These are phyloP conservation scores for Oreotragus oreotragus DNA, from an alignment of 2,113 vertebrate species.

Conservation along the genomic window DNA sequence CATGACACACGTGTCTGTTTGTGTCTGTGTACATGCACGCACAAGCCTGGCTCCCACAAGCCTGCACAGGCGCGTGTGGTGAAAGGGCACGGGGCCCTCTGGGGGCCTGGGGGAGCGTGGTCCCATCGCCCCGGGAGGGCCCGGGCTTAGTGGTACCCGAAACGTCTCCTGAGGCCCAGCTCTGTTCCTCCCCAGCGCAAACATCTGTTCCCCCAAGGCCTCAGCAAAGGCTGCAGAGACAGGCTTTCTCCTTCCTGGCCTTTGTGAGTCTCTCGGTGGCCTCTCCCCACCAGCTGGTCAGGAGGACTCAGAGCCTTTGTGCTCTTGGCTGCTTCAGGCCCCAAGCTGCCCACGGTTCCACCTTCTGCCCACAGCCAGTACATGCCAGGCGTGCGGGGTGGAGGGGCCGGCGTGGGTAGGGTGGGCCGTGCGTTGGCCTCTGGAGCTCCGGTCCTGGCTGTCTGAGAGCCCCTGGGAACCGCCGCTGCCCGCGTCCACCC, in stretches of 20 bases:
- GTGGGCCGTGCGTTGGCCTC: rapidly evolving
- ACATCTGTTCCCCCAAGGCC: background rate
- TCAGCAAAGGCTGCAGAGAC: background rate
- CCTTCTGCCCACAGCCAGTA: background rate
- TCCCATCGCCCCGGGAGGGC: background rate
- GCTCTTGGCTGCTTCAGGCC: background rate
- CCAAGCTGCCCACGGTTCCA: rapidly evolving
- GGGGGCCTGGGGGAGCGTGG: background rate
- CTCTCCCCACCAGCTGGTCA: background rate
- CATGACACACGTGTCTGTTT: background rate
- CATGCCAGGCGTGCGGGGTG: background rate
- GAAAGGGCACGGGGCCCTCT: background rate
- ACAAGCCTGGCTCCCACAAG: background rate
- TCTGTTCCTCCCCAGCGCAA: background rate
- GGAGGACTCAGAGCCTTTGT: background rate
- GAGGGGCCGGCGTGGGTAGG: background rate
- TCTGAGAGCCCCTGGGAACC: background rate
- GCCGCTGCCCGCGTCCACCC: background rate
- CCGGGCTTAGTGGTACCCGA: background rate
- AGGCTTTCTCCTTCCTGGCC: background rate
- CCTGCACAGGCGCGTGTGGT: background rate
- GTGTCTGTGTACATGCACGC: rapidly evolving
- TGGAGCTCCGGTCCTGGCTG: background rate
- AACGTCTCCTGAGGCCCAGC: background rate
- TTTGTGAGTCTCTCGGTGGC: background rate